Evolutionary conservation across 2,888 invertebrate genomes (phyloP).

Genomic region (Nephrotoma guestfalica): DNA sequence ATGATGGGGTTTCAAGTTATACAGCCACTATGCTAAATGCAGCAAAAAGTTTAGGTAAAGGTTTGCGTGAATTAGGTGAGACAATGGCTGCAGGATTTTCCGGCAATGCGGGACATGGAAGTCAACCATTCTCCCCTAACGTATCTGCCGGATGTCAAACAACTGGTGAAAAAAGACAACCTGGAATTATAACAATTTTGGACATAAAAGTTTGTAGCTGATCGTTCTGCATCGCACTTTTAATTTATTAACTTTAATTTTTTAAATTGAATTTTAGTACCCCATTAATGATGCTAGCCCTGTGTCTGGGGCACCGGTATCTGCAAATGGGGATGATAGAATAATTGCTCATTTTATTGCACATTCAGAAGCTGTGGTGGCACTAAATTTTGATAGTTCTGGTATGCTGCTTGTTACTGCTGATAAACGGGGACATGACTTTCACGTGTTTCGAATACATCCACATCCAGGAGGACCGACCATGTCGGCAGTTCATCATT

Average conservation of each 20-base stretch:
- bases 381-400: conserved; percentile 79
- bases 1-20: conserved; percentile 73
- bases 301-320: conserved; percentile 25
- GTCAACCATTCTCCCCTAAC: conserved; percentile 33
- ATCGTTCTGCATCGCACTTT: not conserved
- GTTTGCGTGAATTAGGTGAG: conserved; percentile 77
- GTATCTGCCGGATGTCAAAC: conserved; percentile 26
- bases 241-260: not conserved
- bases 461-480: conserved; percentile 82
- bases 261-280: conserved; percentile 17
- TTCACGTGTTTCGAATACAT: conserved; percentile 88
- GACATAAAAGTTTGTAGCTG: conserved; percentile 51
- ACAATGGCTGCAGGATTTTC: conserved; percentile 82
- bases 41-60: conserved; percentile 85
- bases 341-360: conserved; percentile 79
- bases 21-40: conserved; percentile 90
- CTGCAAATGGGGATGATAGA: conserved; percentile 43
- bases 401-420: conserved; percentile 83
- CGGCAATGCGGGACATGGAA: conserved; percentile 39
- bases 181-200: conserved; percentile 78
- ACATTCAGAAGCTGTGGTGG: conserved; percentile 76
- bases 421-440: conserved; percentile 85
- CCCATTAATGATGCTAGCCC: conserved; percentile 29
- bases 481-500: conserved; percentile 81
- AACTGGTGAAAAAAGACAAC: conserved; percentile 51